These are phyloP conservation scores for Copsychus sechellarum DNA, from an alignment of 2,113 vertebrate genomes.

Conservation along the genomic window DNA sequence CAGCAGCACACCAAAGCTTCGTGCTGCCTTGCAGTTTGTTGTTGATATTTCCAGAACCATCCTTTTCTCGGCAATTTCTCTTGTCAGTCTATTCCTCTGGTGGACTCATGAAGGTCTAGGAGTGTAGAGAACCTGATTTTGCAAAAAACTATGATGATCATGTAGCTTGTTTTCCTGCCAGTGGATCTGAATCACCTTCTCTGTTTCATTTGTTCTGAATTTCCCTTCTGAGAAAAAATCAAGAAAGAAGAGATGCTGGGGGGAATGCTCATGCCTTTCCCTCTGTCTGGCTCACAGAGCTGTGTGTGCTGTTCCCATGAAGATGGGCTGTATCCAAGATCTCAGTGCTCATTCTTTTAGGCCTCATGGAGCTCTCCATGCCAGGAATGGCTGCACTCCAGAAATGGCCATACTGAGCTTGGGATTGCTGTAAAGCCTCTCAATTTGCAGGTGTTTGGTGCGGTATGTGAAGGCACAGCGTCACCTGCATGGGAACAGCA, in stretches of 20 bases:
- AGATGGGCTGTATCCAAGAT: not conserved
- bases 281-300: not conserved
- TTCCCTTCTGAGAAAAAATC: not conserved
- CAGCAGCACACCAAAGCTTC: not conserved
- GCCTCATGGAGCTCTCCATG: not conserved
- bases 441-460: not conserved
- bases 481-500: not conserved
- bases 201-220: not conserved
- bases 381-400: not conserved
- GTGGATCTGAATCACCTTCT: not conserved
- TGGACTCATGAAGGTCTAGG: fast-evolving
- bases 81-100: not conserved
- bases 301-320: not conserved
- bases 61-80: not conserved
- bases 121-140: not conserved
- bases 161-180: not conserved
- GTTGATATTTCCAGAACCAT: not conserved
- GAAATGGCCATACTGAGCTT: not conserved
- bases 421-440: not conserved
- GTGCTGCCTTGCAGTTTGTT: not conserved
- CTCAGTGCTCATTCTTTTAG: not conserved
- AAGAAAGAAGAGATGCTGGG: not conserved
- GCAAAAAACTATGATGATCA: not conserved
- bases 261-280: not conserved
- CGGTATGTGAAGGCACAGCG: not conserved